phyloP scores from a whole-genome alignment of 2,888 invertebrate species.

The Tenthredo notha region DNA sequence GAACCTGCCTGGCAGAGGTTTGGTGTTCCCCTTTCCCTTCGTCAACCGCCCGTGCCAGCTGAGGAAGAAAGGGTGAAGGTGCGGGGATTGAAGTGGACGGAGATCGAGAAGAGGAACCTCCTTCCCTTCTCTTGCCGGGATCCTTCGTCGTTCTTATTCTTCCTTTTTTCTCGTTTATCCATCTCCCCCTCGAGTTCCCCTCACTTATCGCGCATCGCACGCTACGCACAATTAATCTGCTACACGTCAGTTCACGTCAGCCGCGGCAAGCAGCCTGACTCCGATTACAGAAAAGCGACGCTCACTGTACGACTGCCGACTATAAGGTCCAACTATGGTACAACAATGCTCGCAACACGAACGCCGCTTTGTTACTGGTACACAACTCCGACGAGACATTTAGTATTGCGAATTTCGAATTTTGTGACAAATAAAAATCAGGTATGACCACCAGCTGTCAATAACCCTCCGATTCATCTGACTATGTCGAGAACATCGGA shows the following conservation, averaged over 20 bases:
- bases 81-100: constrained; percentile 30
- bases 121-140: constrained; percentile 58
- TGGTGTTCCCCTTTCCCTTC: constrained; percentile 46
- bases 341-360: constrained; percentile 35
- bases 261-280: constrained; percentile 49
- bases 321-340: constrained; percentile 41
- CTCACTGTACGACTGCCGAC: constrained; percentile 41
- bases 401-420: background rate
- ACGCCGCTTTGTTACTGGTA: constrained; percentile 33
- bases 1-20: constrained; percentile 74
- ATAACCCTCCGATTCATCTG: background rate
- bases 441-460: background rate
- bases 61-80: constrained; percentile 1
- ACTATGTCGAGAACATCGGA: background rate
- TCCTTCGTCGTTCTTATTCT: constrained; percentile 59
- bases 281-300: constrained; percentile 51
- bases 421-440: constrained; percentile 15
- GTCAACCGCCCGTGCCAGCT: constrained; percentile 51
- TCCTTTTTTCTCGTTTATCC: constrained; percentile 55
- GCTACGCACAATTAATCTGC: constrained; percentile 54
- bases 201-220: constrained; percentile 51
- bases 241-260: constrained; percentile 50
- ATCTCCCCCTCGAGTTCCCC: constrained; percentile 48
- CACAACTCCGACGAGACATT: background rate
- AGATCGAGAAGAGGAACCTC: constrained; percentile 54